phyloP scores from a whole-genome alignment of 2,113 vertebrate species.

The Cephalopterus ornatus region DNA sequence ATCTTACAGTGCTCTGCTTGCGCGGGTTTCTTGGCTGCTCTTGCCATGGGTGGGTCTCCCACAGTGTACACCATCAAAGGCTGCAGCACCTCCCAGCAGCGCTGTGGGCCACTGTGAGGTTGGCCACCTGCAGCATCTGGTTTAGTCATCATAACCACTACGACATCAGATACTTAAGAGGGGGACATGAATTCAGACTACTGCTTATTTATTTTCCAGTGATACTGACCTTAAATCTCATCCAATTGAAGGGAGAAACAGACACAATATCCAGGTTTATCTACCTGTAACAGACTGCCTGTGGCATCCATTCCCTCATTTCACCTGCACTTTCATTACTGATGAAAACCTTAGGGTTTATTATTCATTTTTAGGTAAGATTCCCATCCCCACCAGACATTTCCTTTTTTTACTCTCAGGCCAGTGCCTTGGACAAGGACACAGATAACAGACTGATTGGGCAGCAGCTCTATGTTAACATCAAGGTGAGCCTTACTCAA shows the following conservation, averaged over 20 bases:
- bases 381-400: not conserved
- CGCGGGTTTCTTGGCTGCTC: not conserved
- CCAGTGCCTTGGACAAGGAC: constrained; percentile 60
- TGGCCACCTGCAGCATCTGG: not conserved
- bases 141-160: not conserved
- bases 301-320: not conserved
- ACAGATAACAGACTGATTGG: constrained; percentile 72
- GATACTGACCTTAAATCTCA: not conserved
- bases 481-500: constrained; percentile 49
- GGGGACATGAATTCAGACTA: not conserved
- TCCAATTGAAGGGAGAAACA: not conserved
- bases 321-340: not conserved
- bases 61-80: rapidly evolving
- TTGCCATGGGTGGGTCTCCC: not conserved
- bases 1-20: not conserved
- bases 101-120: rapidly evolving
- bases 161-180: rapidly evolving
- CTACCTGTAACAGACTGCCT: not conserved
- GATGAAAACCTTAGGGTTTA: not conserved
- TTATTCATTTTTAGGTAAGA: not conserved
- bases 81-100: not conserved
- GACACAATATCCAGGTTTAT: not conserved
- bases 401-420: constrained; percentile 36
- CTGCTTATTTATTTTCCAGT: not conserved
- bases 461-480: constrained; percentile 44